A percentile compares a stretch with the other conserved stretches of the same genome.
Conservation (phyloP, 2,888 invertebrate genomes). For the Blera fallax region DNA sequence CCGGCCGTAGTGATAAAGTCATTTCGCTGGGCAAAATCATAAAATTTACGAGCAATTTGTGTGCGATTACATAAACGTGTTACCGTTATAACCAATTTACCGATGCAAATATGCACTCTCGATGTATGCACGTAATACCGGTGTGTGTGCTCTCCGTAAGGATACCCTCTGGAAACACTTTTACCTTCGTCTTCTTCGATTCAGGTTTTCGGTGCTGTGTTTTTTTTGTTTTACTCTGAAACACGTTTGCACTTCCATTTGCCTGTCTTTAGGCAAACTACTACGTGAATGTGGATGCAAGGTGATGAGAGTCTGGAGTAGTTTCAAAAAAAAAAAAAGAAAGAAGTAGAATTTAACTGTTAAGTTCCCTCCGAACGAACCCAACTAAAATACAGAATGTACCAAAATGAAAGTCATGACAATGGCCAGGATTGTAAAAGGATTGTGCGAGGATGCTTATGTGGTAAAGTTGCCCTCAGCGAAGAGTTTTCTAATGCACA, state of each 20-base stretch:
- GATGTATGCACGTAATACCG: neutral
- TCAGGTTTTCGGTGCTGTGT: neutral
- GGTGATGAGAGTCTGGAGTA: slow-evolving; percentile 4
- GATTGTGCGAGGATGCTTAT: slow-evolving; percentile 50
- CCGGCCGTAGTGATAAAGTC: slow-evolving; percentile 7
- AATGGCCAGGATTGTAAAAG: slow-evolving; percentile 44
- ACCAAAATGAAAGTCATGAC: slow-evolving; percentile 25
- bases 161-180: slow-evolving; percentile 31
- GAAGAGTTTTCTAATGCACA: slow-evolving; percentile 54
- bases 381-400: neutral
- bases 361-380: neutral
- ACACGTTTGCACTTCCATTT: slow-evolving; percentile 26
- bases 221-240: slow-evolving; percentile 1
- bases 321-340: neutral
- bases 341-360: neutral
- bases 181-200: slow-evolving; percentile 23
- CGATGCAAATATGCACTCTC: slow-evolving; percentile 48
- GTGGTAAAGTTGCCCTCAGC: slow-evolving; percentile 35
- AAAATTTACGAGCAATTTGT: slow-evolving; percentile 52
- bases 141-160: neutral
- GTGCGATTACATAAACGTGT: slow-evolving; percentile 44
- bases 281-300: neutral
- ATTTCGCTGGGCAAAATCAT: slow-evolving; percentile 8
- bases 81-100: slow-evolving; percentile 48
- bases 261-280: slow-evolving; percentile 35